Conservation (phyloP, 2,888 invertebrate genomes). For the Sipha maydis region DNA sequence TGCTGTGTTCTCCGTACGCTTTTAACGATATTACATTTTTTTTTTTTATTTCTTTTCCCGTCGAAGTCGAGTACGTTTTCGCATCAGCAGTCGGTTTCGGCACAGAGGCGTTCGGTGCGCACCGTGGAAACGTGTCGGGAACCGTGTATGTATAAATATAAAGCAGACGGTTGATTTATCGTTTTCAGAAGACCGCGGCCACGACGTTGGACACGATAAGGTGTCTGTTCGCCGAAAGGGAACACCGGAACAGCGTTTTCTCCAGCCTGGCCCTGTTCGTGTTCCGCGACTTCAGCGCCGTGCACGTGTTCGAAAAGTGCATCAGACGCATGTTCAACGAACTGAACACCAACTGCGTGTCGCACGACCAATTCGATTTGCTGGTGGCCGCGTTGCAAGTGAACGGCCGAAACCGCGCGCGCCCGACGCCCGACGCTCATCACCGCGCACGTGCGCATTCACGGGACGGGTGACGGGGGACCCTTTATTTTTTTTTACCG, state of each 20-base stretch:
- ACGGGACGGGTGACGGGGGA: too few species aligned
- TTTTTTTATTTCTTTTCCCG: too few species aligned
- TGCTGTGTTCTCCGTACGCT: too few species aligned
- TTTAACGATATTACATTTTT: too few species aligned
- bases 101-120: too few species aligned
- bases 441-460: too few species aligned
- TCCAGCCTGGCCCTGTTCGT: not conserved
- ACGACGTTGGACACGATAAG: not conserved
- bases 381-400: slow-evolving; percentile 16
- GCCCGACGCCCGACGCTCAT: too few species aligned
- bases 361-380: slow-evolving; percentile 8
- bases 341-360: not conserved
- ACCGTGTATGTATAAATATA: not conserved
- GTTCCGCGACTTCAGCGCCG: slow-evolving; percentile 20
- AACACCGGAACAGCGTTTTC: not conserved
- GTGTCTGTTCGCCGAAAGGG: not conserved
- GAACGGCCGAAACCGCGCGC: not conserved
- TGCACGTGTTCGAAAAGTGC: not conserved
- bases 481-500: too few species aligned
- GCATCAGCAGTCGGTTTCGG: too few species aligned
- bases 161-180: not conserved
- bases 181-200: not conserved
- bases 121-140: too few species aligned
- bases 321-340: not conserved
- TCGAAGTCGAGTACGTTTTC: too few species aligned